Evolutionary conservation across 2,888 invertebrate species (phyloP), one percentile per base, ranked within the genome.

Genomic region (Ophioninae sp.): DNA sequence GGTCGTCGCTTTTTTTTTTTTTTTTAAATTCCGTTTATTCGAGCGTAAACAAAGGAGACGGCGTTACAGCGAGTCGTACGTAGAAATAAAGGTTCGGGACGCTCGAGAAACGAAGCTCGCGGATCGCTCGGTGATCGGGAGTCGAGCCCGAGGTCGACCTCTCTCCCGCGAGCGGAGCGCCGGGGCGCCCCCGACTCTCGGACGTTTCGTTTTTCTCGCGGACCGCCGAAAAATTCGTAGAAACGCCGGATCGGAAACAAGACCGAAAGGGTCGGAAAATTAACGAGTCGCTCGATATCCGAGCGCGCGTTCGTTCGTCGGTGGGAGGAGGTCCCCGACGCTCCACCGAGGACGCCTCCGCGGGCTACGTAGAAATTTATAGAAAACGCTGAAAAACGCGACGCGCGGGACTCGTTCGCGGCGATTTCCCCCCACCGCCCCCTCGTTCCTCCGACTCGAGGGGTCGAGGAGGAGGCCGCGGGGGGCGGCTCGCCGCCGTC

Each of bases 1-100:
- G n/a, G n/a, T n/a, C n/a, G n/a, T n/a, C 56, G 76, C 80, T 75
- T 81, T 85, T 82, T 79, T 82, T 69, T 62, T 85, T 85, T 61
- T 79, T 76, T 41, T 72, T 79, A n/a, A n/a, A n/a, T 62, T 64
- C 79, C 64, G n/a, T 79, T 79, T 79, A 79, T 78, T 81, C 56
- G 64, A 67, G 73, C 68, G 57, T 81, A 79, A 79, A 79, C 61
- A 81, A 79, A 81, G 64, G 68, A 84, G 79, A 81, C 75, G n/a
- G n/a, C 75, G 78, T 57, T 81, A 81, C 79, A 75, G 72, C 62
- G 6, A 79, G 68, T 68, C 20, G 44, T 57, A 70, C 77, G 65
- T 65, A 80, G 74, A 20, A 65, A 82, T 77, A 78, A 81, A 81
- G 59, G 62, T 73, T 59, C 20, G 73, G 79, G 79, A 79, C 79